These are phyloP conservation scores for Schizaphis graminum DNA, from an alignment of 2,888 invertebrate genomes.

Conservation along the genomic window DNA sequence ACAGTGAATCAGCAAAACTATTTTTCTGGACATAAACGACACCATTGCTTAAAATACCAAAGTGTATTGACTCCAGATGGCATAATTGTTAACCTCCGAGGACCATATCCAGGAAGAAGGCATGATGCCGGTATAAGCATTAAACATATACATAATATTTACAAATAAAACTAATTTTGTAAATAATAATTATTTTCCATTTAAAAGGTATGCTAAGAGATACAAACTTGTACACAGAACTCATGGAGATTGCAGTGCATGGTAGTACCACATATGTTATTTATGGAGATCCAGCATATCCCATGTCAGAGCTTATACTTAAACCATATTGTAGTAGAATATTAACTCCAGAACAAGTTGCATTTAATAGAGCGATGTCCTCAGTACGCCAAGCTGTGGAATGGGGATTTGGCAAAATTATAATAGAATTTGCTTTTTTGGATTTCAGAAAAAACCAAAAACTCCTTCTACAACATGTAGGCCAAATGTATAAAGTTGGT, in stretches of 20 bases:
- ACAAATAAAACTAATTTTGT: too few species aligned
- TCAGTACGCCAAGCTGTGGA: conserved; percentile 14
- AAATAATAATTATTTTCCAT: too few species aligned
- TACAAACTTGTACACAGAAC: conserved; percentile 12
- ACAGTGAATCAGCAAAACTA: background rate
- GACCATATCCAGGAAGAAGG: background rate
- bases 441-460: conserved; percentile 33
- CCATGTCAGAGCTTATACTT: conserved; percentile 11
- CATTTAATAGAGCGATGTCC: background rate
- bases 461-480: background rate
- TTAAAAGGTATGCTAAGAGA: background rate
- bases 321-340: background rate
- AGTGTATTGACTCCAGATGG: conserved; percentile 29
- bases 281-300: conserved; percentile 27
- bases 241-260: background rate
- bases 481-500: background rate
- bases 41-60: conserved; percentile 27
- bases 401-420: conserved; percentile 28
- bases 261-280: background rate
- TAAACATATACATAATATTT: background rate
- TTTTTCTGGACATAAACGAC: conserved; percentile 21
- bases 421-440: conserved; percentile 15
- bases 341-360: background rate
- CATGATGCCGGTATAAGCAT: background rate
- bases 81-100: background rate